Evolutionary conservation across 1,140 invertebrate species (phyloP).

Genomic region (Drosophila orosa): DNA sequence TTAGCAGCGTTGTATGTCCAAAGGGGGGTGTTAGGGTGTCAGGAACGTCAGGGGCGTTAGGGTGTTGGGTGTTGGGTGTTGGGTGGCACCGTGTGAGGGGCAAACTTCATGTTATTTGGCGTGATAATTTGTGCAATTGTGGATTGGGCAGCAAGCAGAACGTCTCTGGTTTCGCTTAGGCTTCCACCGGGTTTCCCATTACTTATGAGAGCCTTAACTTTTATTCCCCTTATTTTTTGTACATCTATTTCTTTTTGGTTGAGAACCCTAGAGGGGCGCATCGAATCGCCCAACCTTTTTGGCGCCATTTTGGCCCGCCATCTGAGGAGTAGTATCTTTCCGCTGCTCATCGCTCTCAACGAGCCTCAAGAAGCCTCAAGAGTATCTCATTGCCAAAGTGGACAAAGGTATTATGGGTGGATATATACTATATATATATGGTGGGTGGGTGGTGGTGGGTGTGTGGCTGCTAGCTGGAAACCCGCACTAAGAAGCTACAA

Average conservation of each 20-base stretch:
- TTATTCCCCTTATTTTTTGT: neutral
- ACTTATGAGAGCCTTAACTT: conserved; percentile 14
- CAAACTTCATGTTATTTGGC: conserved; percentile 77
- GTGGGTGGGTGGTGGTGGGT: conserved; percentile 9
- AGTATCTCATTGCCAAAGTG: conserved; percentile 27
- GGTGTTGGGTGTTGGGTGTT: conserved; percentile 5
- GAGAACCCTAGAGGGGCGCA: conserved; percentile 43
- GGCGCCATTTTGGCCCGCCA: conserved; percentile 60
- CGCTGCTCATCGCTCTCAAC: conserved; percentile 1
- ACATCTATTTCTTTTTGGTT: neutral
- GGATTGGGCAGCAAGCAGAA: conserved; percentile 49
- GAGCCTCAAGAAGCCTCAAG: neutral
- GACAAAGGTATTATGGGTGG: neutral
- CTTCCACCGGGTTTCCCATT: conserved; percentile 28
- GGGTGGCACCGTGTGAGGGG: conserved; percentile 48
- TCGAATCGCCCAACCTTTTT: conserved; percentile 38
- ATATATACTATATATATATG: conserved; percentile 5
- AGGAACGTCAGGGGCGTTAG: conserved; percentile 9
- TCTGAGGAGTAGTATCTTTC: conserved; percentile 16
- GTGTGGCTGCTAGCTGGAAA: conserved; percentile 11
- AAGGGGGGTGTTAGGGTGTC: conserved; percentile 27
- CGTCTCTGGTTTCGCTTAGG: conserved; percentile 7
- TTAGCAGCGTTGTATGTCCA: conserved; percentile 77
- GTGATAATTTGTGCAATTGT: conserved; percentile 83
- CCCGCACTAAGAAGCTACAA: conserved; percentile 50